Percentiles rank a stretch among this genome's conserved stretches.
These are phyloP conservation scores for Rhopilema esculentum DNA, from an alignment of 30 jellyfish, hydroid and myxozoan species.

Conservation along the genomic window DNA sequence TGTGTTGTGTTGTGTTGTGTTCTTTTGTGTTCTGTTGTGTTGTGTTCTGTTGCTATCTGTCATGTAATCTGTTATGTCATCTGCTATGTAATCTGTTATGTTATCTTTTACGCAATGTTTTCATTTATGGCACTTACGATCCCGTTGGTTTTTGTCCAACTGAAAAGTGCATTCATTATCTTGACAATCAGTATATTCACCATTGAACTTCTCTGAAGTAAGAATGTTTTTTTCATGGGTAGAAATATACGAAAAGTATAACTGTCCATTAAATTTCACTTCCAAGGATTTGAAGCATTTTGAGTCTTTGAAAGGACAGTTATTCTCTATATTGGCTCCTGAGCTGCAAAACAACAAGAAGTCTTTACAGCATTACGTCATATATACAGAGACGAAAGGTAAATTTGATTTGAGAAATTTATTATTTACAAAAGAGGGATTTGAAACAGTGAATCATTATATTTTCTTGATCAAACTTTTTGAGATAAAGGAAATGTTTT, in stretches of 20 bases:
- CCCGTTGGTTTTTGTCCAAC: background rate
- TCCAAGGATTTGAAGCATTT: slow-evolving; percentile 36
- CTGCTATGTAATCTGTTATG: background rate
- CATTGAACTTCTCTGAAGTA: slow-evolving; percentile 26
- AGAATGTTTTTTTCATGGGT: slow-evolving; percentile 25
- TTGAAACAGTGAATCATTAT: too few relatives aligned
- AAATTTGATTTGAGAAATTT: too few relatives aligned
- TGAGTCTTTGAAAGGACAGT: background rate
- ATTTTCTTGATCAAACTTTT: too few relatives aligned
- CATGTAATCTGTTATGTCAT: background rate
- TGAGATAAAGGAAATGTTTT: too few relatives aligned
- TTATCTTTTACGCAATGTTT: background rate
- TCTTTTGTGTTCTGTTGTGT: too few relatives aligned
- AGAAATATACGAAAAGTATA: slow-evolving; percentile 24
- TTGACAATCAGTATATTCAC: slow-evolving; percentile 12
- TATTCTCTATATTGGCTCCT: slow-evolving; percentile 1
- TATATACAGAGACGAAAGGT: too few relatives aligned
- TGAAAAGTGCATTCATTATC: slow-evolving; percentile 9
- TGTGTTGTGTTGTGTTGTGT: too few relatives aligned
- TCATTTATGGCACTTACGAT: background rate
- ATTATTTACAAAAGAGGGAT: too few relatives aligned
- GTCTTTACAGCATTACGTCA: too few relatives aligned
- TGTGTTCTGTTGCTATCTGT: background rate
- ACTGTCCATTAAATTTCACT: slow-evolving; percentile 13
- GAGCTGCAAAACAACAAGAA: background rate